Evolutionary conservation across 2,113 vertebrate genomes (phyloP).

Genomic region (Symphodus melops): DNA sequence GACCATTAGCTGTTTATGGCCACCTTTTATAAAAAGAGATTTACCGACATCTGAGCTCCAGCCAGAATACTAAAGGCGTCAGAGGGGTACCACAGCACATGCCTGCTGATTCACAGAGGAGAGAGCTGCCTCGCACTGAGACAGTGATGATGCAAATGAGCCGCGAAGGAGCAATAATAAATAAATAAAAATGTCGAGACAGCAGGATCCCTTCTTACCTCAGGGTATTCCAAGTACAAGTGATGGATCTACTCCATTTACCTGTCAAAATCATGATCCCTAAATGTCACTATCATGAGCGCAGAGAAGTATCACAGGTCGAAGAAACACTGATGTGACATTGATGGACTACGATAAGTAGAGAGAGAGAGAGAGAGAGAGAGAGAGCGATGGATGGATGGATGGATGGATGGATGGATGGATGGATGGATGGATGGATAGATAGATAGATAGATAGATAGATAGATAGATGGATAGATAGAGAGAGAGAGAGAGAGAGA

Average conservation of each 20-base stretch:
- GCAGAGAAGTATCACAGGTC: not conserved
- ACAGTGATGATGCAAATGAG: conserved; percentile 44
- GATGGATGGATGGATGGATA: not conserved
- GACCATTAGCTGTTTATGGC: conserved; percentile 78
- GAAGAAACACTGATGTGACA: conserved; percentile 8
- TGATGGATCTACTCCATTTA: conserved; percentile 50
- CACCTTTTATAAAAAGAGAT: conserved; percentile 74
- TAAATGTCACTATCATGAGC: conserved; percentile 26
- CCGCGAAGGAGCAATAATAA: conserved; percentile 34
- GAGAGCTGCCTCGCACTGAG: not conserved
- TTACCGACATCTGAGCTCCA: conserved; percentile 67
- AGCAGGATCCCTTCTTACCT: conserved; percentile 34
- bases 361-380: conserved; percentile 6
- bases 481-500: not conserved
- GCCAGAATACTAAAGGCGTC: conserved; percentile 72
- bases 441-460: too few species aligned
- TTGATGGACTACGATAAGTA: conserved; percentile 11
- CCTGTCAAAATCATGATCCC: conserved; percentile 42
- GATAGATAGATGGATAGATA: too few species aligned
- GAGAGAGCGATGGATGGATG: conserved; percentile 2
- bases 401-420: not conserved
- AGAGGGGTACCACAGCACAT: conserved; percentile 36
- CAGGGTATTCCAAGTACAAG: conserved; percentile 21
- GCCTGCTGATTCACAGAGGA: conserved; percentile 54
- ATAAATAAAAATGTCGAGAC: conserved; percentile 39